Conservation (phyloP, 2,888 invertebrate species). For the Troglohyphantes excavatus region DNA sequence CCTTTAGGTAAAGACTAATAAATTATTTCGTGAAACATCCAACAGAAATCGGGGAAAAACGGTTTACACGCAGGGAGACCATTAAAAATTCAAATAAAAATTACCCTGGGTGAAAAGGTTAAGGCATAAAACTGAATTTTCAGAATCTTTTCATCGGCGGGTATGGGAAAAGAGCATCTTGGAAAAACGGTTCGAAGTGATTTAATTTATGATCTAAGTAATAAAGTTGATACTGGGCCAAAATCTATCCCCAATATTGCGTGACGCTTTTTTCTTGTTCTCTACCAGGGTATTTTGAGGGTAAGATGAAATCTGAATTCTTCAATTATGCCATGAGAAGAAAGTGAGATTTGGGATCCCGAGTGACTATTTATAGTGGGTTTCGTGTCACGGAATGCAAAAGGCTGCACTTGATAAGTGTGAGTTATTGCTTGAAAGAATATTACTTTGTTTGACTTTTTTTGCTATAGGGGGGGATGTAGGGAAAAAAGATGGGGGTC, state of each 20-base stretch:
- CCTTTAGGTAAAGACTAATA: too few relatives aligned
- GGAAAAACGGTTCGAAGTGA: slow-evolving; percentile 33
- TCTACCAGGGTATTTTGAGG: slow-evolving; percentile 27
- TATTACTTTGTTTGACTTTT: not conserved
- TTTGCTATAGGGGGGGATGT: too few relatives aligned
- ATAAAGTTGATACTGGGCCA: slow-evolving; percentile 69
- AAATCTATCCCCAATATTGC: slow-evolving; percentile 43
- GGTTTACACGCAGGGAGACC: slow-evolving; percentile 41
- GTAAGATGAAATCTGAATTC: slow-evolving; percentile 63
- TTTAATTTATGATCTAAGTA: slow-evolving; percentile 71
- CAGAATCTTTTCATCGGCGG: slow-evolving; percentile 24
- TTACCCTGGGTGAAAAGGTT: slow-evolving; percentile 58
- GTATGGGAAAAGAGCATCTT: slow-evolving; percentile 51
- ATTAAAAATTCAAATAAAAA: slow-evolving; percentile 74
- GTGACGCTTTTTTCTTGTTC: slow-evolving; percentile 47
- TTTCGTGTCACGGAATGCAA: slow-evolving; percentile 34
- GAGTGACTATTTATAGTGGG: slow-evolving; percentile 33
- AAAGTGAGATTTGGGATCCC: not conserved
- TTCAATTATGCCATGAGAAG: slow-evolving; percentile 53
- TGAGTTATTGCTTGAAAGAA: not conserved
- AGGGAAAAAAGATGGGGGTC: too few relatives aligned
- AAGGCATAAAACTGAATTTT: slow-evolving; percentile 39
- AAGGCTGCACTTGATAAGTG: not conserved
- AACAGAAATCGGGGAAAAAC: too few relatives aligned
- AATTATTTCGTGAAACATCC: too few relatives aligned